Conservation (phyloP, 2,888 invertebrate species). For the Tetragonula carbonaria region DNA sequence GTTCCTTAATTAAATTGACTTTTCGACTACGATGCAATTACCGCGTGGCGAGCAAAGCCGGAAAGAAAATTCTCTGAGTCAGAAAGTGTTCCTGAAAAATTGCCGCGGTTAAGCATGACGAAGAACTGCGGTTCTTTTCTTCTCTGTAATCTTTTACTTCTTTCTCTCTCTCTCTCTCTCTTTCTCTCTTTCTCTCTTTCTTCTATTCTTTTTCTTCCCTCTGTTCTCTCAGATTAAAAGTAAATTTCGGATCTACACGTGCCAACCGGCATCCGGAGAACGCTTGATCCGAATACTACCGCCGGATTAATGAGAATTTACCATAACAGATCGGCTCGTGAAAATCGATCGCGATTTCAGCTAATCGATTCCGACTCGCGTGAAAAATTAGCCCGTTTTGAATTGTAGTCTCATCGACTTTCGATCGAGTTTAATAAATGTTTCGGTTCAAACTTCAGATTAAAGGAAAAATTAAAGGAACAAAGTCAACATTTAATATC, state of each 20-base stretch:
- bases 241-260: conserved; percentile 38
- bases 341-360: conserved; percentile 4
- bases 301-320: conserved; percentile 28
- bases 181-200: not conserved
- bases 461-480: not conserved
- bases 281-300: conserved; percentile 33
- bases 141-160: not conserved
- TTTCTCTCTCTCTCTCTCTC: not conserved
- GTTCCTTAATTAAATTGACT: conserved; percentile 52
- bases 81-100: conserved; percentile 38
- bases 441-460: too few species aligned
- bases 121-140: conserved; percentile 37
- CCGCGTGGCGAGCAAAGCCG: conserved; percentile 11
- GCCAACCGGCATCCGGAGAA: not conserved
- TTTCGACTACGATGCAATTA: conserved; percentile 48
- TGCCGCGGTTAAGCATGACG: conserved; percentile 50
- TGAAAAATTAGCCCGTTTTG: not conserved
- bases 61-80: conserved; percentile 33
- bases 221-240: conserved; percentile 35
- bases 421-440: not conserved
- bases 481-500: too few species aligned
- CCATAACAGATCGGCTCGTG: conserved; percentile 7
- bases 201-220: not conserved
- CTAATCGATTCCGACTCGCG: not conserved
- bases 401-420: not conserved